A percentile compares a stretch with the other conserved stretches of the same genome.
phyloP scores from a whole-genome alignment of 2,888 invertebrate genomes.

The Lycaena phlaeas region DNA sequence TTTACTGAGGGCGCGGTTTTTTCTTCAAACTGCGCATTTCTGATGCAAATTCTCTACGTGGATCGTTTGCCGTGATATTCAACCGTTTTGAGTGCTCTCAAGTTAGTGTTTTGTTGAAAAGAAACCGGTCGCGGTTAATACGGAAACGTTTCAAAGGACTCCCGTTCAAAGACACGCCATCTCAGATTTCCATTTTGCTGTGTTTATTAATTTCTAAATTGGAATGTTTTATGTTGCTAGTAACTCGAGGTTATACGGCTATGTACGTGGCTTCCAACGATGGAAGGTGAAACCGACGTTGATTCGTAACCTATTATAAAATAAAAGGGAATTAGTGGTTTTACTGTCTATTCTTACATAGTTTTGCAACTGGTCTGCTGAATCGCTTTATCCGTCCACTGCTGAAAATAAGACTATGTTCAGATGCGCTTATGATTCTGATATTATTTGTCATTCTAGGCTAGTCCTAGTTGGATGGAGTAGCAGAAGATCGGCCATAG shows the following conservation, averaged over 20 bases:
- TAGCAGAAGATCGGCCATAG: too few relatives aligned
- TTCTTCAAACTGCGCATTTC: conserved; percentile 42
- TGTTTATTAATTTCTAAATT: conserved; percentile 2
- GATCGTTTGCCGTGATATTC: conserved; percentile 58
- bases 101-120: conserved; percentile 11
- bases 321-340: too few relatives aligned
- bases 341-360: too few relatives aligned
- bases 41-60: conserved; percentile 46
- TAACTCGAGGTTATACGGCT: background rate
- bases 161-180: conserved; percentile 4
- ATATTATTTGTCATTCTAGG: too few relatives aligned
- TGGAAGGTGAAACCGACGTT: too few relatives aligned
- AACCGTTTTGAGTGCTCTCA: conserved; percentile 12
- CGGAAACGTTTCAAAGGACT: conserved; percentile 10
- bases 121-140: conserved; percentile 13
- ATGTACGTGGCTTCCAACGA: too few relatives aligned
- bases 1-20: conserved; percentile 33
- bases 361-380: too few relatives aligned
- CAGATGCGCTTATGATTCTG: too few relatives aligned
- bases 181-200: background rate
- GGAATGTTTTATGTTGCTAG: background rate
- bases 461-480: too few relatives aligned
- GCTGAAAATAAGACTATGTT: too few relatives aligned
- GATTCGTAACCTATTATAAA: too few relatives aligned
- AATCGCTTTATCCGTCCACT: too few relatives aligned